Evolutionary conservation across 2,113 vertebrate genomes (phyloP).

Genomic region (Anseranas semipalmata): DNA sequence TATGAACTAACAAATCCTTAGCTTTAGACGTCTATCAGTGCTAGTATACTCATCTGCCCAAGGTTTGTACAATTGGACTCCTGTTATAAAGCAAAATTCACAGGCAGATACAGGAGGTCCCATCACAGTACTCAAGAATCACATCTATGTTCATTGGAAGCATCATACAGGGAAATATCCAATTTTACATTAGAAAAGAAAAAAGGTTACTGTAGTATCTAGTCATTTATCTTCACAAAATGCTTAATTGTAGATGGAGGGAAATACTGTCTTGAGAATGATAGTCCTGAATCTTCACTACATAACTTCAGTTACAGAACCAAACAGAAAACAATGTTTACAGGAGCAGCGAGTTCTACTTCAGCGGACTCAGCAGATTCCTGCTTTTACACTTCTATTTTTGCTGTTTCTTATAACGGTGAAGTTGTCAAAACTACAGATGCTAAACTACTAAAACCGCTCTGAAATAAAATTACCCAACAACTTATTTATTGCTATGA

Average conservation of each 20-base stretch:
- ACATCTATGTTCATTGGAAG: fast-evolving
- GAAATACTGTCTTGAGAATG: fast-evolving
- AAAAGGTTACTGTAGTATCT: fast-evolving
- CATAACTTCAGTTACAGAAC: fast-evolving
- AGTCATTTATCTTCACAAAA: not conserved
- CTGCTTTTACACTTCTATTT: fast-evolving
- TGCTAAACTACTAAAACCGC: fast-evolving
- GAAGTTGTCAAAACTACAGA: fast-evolving
- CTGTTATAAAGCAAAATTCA: not conserved
- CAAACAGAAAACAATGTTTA: fast-evolving
- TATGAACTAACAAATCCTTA: not conserved
- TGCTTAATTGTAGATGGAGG: fast-evolving
- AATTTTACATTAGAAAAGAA: not conserved
- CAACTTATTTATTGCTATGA: fast-evolving
- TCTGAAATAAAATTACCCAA: not conserved
- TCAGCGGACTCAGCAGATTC: fast-evolving
- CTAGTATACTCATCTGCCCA: fast-evolving
- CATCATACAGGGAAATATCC: not conserved
- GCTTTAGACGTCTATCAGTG: not conserved
- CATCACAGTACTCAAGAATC: not conserved
- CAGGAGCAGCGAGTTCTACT: not conserved
- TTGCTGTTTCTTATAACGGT: not conserved
- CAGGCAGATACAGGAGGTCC: fast-evolving
- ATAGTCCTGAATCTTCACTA: fast-evolving
- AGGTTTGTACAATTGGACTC: not conserved